Evolutionary conservation across 2,888 invertebrate genomes (phyloP).

Genomic region (Spodoptera picta): DNA sequence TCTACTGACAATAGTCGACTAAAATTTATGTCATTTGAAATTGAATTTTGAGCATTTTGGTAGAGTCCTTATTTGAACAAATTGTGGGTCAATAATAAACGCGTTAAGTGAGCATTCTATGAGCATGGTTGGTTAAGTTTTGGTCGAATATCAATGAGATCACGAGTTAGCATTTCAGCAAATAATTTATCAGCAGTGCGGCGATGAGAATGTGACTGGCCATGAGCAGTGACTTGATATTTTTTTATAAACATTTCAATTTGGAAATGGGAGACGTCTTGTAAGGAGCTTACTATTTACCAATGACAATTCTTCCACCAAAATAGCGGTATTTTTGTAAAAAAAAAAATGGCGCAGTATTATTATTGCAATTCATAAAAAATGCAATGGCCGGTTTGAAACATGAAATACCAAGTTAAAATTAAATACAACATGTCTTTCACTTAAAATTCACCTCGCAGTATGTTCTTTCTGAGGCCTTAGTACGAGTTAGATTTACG

Average conservation of each 20-base stretch:
- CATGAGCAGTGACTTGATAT: slow-evolving; percentile 39
- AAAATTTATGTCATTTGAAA: slow-evolving; percentile 25
- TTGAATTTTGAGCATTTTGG: slow-evolving; percentile 29
- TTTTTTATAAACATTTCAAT: slow-evolving; percentile 8
- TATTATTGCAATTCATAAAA: too few species aligned
- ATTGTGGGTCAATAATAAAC: slow-evolving; percentile 40
- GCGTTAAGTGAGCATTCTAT: slow-evolving; percentile 54
- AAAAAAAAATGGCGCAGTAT: too few species aligned
- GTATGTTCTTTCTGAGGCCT: too few species aligned
- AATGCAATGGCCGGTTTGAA: too few species aligned
- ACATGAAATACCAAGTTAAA: too few species aligned
- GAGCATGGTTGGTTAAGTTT: slow-evolving; percentile 50
- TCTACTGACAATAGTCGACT: slow-evolving; percentile 44
- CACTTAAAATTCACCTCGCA: too few species aligned
- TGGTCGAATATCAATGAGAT: slow-evolving; percentile 56
- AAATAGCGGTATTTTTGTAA: too few species aligned
- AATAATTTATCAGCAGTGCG: slow-evolving; percentile 52
- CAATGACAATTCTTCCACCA: too few species aligned
- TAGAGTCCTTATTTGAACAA: slow-evolving; percentile 43
- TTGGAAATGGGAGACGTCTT: slow-evolving; percentile 31
- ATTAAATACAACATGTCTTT: too few species aligned
- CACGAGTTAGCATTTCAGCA: slow-evolving; percentile 48
- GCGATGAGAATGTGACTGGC: slow-evolving; percentile 46
- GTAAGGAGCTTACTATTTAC: background rate
- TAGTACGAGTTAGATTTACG: too few species aligned